Evolutionary conservation across 2,888 invertebrate species (phyloP).

Genomic region (Cataglyphis altisquamis): DNA sequence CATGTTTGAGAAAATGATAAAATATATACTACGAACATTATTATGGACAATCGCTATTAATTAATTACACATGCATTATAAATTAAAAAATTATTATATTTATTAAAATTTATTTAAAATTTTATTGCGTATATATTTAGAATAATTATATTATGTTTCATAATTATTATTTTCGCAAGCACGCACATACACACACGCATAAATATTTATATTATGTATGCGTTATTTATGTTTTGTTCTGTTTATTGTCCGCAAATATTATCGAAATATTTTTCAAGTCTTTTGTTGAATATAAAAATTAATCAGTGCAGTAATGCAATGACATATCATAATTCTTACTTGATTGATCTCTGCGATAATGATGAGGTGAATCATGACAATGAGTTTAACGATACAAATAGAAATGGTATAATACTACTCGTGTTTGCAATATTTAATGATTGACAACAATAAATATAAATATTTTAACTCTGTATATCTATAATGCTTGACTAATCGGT

Average conservation of each 20-base stretch:
- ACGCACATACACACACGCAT: neutral
- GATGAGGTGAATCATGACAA: neutral
- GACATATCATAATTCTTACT: constrained; percentile 9
- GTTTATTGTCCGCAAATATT: neutral
- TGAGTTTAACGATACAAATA: neutral
- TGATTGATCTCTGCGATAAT: neutral
- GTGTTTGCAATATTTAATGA: neutral
- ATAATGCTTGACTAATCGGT: neutral
- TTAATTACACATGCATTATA: neutral
- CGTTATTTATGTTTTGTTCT: neutral
- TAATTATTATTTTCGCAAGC: neutral
- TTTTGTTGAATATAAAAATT: neutral
- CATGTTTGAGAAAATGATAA: neutral
- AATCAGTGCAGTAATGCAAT: neutral
- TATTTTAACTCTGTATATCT: neutral
- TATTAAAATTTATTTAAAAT: neutral
- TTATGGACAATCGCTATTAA: neutral
- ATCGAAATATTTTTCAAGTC: neutral
- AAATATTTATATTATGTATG: neutral
- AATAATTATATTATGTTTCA: neutral
- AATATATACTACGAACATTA: neutral
- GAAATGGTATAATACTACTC: neutral
- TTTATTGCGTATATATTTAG: neutral
- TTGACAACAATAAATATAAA: neutral
- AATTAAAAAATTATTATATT: neutral